Conservation (phyloP, 2,797 vertebrate species). For the Valencia hispanica region DNA sequence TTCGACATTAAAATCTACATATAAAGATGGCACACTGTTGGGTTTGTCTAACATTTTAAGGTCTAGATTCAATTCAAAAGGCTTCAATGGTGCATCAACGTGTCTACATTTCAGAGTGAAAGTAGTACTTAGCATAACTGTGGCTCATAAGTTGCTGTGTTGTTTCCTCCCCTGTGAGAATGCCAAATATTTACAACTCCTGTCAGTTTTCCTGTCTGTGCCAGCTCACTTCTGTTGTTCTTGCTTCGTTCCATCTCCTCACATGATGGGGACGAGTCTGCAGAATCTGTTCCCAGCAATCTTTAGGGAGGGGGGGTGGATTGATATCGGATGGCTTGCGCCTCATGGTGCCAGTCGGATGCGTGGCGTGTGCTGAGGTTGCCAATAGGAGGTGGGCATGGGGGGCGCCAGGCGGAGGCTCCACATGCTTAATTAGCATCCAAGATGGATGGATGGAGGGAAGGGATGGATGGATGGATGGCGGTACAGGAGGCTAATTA, state of each 20-base stretch:
- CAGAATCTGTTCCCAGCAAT: conserved; percentile 88
- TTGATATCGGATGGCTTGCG: conserved; percentile 82
- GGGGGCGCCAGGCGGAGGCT: conserved; percentile 50
- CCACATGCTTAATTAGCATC: conserved; percentile 65
- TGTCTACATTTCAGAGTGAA: conserved; percentile 5
- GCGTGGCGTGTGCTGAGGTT: conserved; percentile 74
- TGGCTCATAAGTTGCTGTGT: conserved; percentile 26
- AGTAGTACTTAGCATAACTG: conserved; percentile 11
- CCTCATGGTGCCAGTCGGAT: conserved; percentile 84
- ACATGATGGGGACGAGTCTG: conserved; percentile 84
- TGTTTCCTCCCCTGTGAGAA: conserved; percentile 16
- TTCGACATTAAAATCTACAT: background rate
- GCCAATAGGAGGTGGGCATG: conserved; percentile 81
- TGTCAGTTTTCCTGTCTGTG: conserved; percentile 12
- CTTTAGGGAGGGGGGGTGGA: conserved; percentile 57
- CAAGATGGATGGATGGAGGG: conserved; percentile 50
- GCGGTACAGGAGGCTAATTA: conserved; percentile 66
- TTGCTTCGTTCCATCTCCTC: conserved; percentile 30
- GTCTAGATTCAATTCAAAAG: background rate
- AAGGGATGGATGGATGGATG: conserved; percentile 42
- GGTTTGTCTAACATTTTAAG: background rate
- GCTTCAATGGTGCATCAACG: background rate
- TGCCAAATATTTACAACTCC: conserved; percentile 37
- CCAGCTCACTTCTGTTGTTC: conserved; percentile 18
- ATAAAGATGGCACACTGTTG: background rate